Conservation (phyloP, 1,140 invertebrate species). For the Cheumatopsyche charites region DNA sequence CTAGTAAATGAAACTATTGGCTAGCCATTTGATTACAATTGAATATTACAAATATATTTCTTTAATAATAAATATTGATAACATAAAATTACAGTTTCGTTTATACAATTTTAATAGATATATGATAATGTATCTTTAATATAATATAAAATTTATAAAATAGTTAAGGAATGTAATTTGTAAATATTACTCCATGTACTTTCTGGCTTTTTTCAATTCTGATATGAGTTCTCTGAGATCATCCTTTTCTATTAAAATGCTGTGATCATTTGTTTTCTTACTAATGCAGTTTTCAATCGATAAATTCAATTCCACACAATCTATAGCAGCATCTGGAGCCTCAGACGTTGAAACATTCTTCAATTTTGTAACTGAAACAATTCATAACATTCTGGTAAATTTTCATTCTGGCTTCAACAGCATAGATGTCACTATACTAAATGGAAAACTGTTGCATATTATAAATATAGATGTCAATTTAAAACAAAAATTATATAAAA, state of each 20-base stretch:
- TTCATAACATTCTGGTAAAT: constrained; percentile 15
- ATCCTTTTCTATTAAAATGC: constrained; percentile 38
- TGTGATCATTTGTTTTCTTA: constrained; percentile 35
- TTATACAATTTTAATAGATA: too few species aligned
- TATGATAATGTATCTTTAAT: too few species aligned
- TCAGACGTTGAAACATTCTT: constrained; percentile 22
- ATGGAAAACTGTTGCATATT: background rate
- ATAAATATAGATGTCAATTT: constrained; percentile 17
- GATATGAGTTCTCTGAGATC: constrained; percentile 37
- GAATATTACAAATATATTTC: too few species aligned
- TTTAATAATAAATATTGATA: too few species aligned
- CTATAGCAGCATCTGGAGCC: constrained; percentile 43
- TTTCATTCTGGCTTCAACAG: too few species aligned
- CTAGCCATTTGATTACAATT: too few species aligned
- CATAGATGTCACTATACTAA: constrained; percentile 22
- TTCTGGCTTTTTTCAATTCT: constrained; percentile 44
- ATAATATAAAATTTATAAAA: too few species aligned
- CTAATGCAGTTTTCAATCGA: constrained; percentile 36
- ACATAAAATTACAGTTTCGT: too few species aligned
- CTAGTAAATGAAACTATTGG: too few species aligned
- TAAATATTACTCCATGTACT: constrained; percentile 37
- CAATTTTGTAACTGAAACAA: constrained; percentile 44
- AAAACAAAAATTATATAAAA: background rate
- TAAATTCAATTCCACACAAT: constrained; percentile 45
- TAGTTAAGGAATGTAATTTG: too few species aligned